Evolutionary conservation across 2,888 invertebrate genomes (phyloP).

Genomic region (Ganaspis brasiliensis): DNA sequence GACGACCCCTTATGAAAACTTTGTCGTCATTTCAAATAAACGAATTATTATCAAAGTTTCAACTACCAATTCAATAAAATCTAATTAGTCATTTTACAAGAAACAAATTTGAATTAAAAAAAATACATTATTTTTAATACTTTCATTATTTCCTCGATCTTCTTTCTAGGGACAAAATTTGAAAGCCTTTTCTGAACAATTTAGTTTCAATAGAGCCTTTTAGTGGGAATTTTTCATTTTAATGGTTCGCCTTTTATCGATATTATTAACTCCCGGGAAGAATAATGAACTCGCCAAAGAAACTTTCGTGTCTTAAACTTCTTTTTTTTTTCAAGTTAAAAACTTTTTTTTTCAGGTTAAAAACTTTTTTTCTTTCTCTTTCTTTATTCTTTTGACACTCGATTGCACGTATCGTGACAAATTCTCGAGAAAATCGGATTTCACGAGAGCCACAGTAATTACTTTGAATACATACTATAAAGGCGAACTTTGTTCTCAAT

Average conservation of each 20-base stretch:
- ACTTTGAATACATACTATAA: constrained; percentile 25
- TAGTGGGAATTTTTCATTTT: constrained; percentile 24
- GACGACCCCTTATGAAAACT: too few species aligned
- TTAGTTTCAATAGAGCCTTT: constrained; percentile 25
- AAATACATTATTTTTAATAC: too few species aligned
- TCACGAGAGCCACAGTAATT: constrained; percentile 30
- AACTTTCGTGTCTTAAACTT: not conserved
- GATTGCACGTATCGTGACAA: constrained; percentile 4
- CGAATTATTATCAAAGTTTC: too few species aligned
- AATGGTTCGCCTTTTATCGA: not conserved
- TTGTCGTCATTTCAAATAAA: too few species aligned
- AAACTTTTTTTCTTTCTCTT: constrained; percentile 20
- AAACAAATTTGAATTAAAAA: too few species aligned
- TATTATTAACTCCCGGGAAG: not conserved
- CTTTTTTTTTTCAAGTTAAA: not conserved
- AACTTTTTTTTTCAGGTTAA: not conserved
- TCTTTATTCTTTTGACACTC: not conserved
- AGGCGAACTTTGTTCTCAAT: constrained; percentile 21
- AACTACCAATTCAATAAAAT: too few species aligned
- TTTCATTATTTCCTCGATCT: too few species aligned
- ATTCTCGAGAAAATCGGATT: constrained; percentile 22
- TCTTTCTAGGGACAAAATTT: not conserved
- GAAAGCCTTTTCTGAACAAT: not conserved
- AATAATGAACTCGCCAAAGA: constrained; percentile 7
- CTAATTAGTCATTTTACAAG: too few species aligned